Evolutionary conservation across 2,113 vertebrate species (phyloP).

Genomic region (Ia io): DNA sequence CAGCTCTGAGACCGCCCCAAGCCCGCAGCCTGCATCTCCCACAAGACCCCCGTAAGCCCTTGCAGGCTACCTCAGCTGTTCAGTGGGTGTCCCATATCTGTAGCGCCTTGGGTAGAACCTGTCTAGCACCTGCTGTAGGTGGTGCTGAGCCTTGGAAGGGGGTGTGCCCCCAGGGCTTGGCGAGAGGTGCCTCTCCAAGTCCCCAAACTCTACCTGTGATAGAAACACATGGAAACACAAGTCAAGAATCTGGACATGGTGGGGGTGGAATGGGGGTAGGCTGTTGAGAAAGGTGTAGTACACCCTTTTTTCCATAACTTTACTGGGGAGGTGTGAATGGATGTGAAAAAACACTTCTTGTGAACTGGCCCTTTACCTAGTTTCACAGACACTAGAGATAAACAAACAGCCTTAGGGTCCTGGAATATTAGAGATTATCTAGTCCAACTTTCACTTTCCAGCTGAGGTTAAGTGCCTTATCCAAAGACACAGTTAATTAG

Average conservation of each 20-base stretch:
- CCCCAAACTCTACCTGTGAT: constrained; percentile 93
- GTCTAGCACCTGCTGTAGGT: constrained; percentile 93
- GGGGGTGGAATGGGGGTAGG: too few species aligned
- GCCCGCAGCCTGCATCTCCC: not conserved
- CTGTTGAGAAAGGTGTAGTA: not conserved
- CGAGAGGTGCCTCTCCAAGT: constrained; percentile 91
- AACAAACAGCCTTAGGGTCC: not conserved
- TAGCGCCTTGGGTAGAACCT: constrained; percentile 96
- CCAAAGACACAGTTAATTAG: not conserved
- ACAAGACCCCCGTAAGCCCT: not conserved
- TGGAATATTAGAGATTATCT: not conserved
- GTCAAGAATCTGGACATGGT: not conserved
- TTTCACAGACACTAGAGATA: not conserved
- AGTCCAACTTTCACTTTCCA: not conserved
- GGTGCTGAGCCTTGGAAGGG: constrained; percentile 91
- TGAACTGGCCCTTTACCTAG: not conserved
- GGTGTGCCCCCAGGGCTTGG: constrained; percentile 77
- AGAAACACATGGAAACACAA: not conserved
- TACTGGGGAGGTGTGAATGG: not conserved
- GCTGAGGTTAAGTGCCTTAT: not conserved
- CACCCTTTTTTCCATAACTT: not conserved
- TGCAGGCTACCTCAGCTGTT: constrained; percentile 89
- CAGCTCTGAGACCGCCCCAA: not conserved
- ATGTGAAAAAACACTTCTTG: not conserved
- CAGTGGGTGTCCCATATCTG: constrained; percentile 85